Conservation (phyloP, 2,113 vertebrate genomes). For the Copsychus sechellarum region DNA sequence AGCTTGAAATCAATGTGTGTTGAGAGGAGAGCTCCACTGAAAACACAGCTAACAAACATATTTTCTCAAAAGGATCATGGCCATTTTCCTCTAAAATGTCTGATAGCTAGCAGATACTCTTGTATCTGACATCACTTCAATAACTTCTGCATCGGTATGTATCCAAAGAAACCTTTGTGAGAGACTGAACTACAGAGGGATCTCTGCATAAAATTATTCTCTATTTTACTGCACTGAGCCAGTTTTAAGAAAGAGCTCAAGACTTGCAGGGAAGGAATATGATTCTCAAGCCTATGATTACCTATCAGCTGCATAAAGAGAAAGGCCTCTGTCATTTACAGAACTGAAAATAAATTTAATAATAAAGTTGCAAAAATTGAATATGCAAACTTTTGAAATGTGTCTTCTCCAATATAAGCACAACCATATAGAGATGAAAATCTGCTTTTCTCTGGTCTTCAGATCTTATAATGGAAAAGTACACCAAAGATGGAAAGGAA, state of each 20-base stretch:
- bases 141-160: neutral
- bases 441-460: neutral
- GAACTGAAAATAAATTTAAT: neutral
- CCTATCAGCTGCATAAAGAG: neutral
- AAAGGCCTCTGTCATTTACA: neutral
- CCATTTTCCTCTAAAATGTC: neutral
- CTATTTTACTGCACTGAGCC: neutral
- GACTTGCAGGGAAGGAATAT: neutral
- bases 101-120: neutral
- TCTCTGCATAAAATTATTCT: neutral
- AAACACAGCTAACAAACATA: neutral
- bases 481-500: neutral
- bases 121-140: neutral
- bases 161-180: neutral
- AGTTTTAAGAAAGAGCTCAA: neutral
- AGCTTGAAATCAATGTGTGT: neutral
- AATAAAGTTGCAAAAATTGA: neutral
- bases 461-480: neutral
- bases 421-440: neutral
- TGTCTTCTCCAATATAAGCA: neutral
- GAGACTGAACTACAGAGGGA: neutral
- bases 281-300: neutral
- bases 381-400: neutral
- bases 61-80: neutral
- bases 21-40: neutral